These are phyloP conservation scores for Melanargia galathea DNA, from an alignment of 2,888 invertebrate genomes.

Conservation along the genomic window DNA sequence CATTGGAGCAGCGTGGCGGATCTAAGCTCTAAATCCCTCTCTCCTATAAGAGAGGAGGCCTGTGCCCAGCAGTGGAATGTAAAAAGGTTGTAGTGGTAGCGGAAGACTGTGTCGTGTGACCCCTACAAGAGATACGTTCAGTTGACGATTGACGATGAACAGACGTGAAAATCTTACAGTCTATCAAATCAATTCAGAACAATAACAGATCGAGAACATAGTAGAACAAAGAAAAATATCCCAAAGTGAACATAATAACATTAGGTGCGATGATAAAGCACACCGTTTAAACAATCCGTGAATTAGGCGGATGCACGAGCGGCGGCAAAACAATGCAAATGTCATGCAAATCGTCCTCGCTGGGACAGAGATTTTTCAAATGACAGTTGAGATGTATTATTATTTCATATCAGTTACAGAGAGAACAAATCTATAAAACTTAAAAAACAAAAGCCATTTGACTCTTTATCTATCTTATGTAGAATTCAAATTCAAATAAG, in stretches of 20 bases:
- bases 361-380: constrained; percentile 39
- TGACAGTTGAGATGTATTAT: not conserved
- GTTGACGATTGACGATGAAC: too few relatives aligned
- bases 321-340: constrained; percentile 56
- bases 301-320: constrained; percentile 25
- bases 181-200: too few relatives aligned
- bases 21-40: too few relatives aligned
- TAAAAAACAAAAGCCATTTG: not conserved
- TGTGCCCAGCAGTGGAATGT: too few relatives aligned
- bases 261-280: constrained; percentile 14
- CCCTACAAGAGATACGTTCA: too few relatives aligned
- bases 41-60: too few relatives aligned
- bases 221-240: not conserved
- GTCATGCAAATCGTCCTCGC: constrained; percentile 59
- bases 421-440: not conserved
- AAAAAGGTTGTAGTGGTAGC: too few relatives aligned
- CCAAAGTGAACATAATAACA: not conserved
- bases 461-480: too few relatives aligned
- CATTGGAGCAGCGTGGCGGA: too few relatives aligned
- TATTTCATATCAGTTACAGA: not conserved
- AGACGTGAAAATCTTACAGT: not conserved
- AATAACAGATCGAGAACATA: too few relatives aligned
- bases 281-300: constrained; percentile 24
- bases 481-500: too few relatives aligned
- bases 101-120: too few relatives aligned